phyloP scores from a whole-genome alignment of 2,113 vertebrate species.

The Emydocephalus ijimae region DNA sequence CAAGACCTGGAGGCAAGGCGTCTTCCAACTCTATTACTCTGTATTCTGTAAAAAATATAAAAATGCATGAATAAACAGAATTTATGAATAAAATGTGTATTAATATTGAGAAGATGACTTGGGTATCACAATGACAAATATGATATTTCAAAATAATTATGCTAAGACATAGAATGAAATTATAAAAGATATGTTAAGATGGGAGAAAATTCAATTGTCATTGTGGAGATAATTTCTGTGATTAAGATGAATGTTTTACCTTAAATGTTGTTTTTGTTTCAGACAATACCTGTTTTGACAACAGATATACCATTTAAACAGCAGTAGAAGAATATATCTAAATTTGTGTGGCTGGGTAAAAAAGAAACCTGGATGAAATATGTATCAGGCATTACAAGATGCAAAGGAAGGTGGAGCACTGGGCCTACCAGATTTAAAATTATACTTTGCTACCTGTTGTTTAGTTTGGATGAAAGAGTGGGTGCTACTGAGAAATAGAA shows the following conservation, averaged over 20 bases:
- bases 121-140: not conserved
- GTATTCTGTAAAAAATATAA: not conserved
- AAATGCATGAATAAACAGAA: not conserved
- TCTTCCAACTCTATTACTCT: not conserved
- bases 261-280: not conserved
- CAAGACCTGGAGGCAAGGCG: not conserved
- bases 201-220: not conserved
- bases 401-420: not conserved
- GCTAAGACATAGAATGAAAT: not conserved
- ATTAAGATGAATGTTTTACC: not conserved
- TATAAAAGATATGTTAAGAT: not conserved
- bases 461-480: not conserved
- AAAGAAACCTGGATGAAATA: not conserved
- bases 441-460: not conserved
- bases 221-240: not conserved
- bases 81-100: not conserved
- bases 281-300: not conserved
- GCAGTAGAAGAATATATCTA: not conserved
- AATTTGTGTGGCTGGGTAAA: not conserved
- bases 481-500: not conserved
- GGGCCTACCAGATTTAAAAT: not conserved
- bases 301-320: not conserved
- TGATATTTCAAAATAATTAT: not conserved
- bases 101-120: not conserved
- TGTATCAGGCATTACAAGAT: not conserved